Evolutionary conservation across 1,140 invertebrate genomes (phyloP).

Genomic region (Trichonephila inaurata): DNA sequence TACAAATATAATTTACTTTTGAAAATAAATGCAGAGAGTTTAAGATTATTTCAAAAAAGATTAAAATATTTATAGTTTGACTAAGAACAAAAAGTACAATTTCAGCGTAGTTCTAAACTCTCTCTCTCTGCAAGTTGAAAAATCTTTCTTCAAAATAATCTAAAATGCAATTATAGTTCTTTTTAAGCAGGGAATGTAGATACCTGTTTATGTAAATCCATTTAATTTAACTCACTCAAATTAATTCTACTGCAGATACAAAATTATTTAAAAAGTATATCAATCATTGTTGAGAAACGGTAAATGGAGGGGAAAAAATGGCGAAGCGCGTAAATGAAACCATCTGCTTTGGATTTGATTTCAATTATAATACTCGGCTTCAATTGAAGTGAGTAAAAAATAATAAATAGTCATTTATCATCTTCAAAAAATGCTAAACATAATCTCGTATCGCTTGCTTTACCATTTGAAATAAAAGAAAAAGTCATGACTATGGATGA

Average conservation of each 20-base stretch:
- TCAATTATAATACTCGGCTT: background rate
- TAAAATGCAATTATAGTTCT: too few relatives aligned
- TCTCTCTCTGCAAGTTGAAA: too few relatives aligned
- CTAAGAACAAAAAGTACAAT: too few relatives aligned
- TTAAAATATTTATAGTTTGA: too few relatives aligned
- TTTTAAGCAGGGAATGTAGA: too few relatives aligned
- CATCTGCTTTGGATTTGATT: background rate
- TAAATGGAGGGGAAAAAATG: background rate
- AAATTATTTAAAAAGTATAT: background rate
- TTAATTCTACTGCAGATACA: background rate
- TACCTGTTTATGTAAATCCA: too few relatives aligned
- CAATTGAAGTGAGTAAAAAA: background rate
- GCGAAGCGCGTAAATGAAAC: background rate
- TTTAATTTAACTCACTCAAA: too few relatives aligned
- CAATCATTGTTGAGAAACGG: background rate
- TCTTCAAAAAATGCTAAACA: background rate
- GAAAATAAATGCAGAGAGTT: too few relatives aligned
- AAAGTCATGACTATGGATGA: background rate
- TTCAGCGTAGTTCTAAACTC: too few relatives aligned
- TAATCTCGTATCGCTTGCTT: background rate
- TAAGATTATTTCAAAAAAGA: too few relatives aligned
- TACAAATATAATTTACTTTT: too few relatives aligned
- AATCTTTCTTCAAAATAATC: too few relatives aligned
- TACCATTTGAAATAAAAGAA: background rate
- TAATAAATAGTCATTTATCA: conserved; percentile 7